Evolutionary conservation across 2,888 invertebrate species (phyloP).

Genomic region (Hedya salicella): DNA sequence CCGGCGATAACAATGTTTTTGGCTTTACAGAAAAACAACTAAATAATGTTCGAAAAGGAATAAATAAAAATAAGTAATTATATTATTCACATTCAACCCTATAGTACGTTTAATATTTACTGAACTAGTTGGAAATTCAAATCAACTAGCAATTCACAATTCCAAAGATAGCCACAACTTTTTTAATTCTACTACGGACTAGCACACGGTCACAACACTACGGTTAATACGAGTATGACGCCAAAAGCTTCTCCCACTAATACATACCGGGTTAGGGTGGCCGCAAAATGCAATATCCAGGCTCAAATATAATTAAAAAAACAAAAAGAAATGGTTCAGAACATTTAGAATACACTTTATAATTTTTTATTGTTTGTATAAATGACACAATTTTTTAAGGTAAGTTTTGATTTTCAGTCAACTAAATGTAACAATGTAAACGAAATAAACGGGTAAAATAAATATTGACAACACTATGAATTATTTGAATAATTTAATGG

Average conservation of each 20-base stretch:
- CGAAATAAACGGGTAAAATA: slow-evolving; percentile 42
- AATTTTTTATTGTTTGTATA: too few species aligned
- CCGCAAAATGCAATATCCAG: slow-evolving; percentile 66
- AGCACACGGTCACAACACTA: slow-evolving; percentile 22
- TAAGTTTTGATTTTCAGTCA: not conserved
- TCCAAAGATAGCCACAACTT: slow-evolving; percentile 1
- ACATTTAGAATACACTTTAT: slow-evolving; percentile 15
- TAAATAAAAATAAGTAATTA: not conserved
- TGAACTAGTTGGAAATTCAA: not conserved
- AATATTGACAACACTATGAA: slow-evolving; percentile 43
- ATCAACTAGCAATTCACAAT: slow-evolving; percentile 14
- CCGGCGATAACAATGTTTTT: not conserved
- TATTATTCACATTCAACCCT: not conserved
- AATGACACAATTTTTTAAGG: not conserved
- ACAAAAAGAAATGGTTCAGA: slow-evolving; percentile 34
- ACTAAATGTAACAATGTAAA: slow-evolving; percentile 6
- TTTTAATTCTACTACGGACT: slow-evolving; percentile 9
- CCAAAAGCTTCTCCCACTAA: slow-evolving; percentile 43
- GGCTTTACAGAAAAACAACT: not conserved
- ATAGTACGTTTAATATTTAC: not conserved
- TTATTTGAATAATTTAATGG: slow-evolving; percentile 45
- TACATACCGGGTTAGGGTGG: slow-evolving; percentile 66
- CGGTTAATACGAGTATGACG: slow-evolving; percentile 13
- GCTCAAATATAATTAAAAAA: slow-evolving; percentile 66
- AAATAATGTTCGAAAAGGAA: not conserved